Conservation (phyloP, 2,113 vertebrate genomes). For the Calidris pygmaea region DNA sequence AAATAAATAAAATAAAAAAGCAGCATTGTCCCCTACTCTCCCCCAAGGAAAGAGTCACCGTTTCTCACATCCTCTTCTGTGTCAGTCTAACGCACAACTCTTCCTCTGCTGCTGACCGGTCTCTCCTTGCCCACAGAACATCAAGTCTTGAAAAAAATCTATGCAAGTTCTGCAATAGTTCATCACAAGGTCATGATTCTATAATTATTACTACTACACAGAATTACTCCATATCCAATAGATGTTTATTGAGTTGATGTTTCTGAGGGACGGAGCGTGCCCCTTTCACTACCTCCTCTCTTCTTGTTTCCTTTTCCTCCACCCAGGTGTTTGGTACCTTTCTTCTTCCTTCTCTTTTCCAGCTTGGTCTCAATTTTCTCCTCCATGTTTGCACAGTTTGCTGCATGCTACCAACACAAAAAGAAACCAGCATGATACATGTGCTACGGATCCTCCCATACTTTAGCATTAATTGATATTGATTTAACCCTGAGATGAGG, state of each 20-base stretch:
- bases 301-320: background rate
- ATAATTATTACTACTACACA: background rate
- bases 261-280: background rate
- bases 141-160: background rate
- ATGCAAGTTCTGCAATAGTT: background rate
- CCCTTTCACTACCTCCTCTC: background rate
- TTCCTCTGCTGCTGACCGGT: background rate
- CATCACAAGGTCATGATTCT: background rate
- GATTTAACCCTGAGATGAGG: conserved; percentile 42
- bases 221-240: background rate
- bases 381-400: background rate
- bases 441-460: background rate
- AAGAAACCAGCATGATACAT: background rate
- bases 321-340: background rate
- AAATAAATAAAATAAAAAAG: background rate
- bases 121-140: background rate
- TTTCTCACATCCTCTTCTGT: background rate
- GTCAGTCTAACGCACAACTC: rapidly evolving
- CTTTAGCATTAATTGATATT: conserved; percentile 48
- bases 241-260: background rate
- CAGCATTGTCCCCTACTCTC: rapidly evolving
- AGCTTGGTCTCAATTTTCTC: background rate
- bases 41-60: background rate
- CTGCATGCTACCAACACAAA: background rate
- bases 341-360: background rate